Evolutionary conservation across 2,113 vertebrate genomes (phyloP).

Genomic region (Xenopus tropicalis): DNA sequence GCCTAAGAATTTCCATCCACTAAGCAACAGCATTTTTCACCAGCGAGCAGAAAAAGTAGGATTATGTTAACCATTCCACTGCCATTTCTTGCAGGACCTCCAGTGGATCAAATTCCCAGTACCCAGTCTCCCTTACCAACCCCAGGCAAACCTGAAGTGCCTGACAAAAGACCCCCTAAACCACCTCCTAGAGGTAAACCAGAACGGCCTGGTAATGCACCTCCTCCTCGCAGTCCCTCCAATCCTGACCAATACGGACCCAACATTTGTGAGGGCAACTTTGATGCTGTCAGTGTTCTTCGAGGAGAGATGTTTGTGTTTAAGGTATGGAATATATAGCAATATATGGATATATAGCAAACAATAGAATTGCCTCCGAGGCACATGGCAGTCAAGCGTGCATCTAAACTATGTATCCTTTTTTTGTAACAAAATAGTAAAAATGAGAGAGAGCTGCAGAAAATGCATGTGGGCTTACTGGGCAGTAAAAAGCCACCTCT

Average conservation of each 20-base stretch:
- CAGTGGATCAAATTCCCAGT: conserved; percentile 68
- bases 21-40: too few relatives aligned
- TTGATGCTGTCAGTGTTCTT: conserved; percentile 86
- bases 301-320: conserved; percentile 98
- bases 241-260: conserved; percentile 80
- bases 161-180: conserved; percentile 68
- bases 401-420: too few relatives aligned
- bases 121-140: conserved; percentile 77
- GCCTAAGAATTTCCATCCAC: neutral
- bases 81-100: conserved; percentile 60
- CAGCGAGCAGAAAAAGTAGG: neutral
- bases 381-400: too few relatives aligned
- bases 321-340: conserved; percentile 70
- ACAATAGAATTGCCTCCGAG: neutral
- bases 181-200: conserved; percentile 66
- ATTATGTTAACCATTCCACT: neutral
- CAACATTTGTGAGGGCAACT: conserved; percentile 92
- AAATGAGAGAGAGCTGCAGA: too few relatives aligned
- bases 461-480: too few relatives aligned
- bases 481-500: too few relatives aligned
- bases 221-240: conserved; percentile 65
- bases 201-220: conserved; percentile 62
- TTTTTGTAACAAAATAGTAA: too few relatives aligned
- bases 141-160: conserved; percentile 71
- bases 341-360: too few relatives aligned